Conservation (phyloP, 2,888 invertebrate species). For the Cantharis nigra region DNA sequence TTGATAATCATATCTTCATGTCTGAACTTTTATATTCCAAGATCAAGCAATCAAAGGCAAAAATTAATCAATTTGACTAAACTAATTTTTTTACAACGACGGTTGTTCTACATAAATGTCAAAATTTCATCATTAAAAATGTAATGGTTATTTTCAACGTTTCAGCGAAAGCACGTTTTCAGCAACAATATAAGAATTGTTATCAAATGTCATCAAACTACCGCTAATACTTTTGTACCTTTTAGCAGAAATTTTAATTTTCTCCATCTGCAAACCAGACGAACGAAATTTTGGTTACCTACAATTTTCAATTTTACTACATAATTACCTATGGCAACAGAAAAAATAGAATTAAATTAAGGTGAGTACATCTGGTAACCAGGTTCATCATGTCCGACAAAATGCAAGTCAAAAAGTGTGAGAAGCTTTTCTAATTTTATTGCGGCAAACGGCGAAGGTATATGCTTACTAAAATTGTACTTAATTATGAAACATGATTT, state of each 20-base stretch:
- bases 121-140: neutral
- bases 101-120: neutral
- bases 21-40: no score
- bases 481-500: neutral
- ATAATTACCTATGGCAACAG: neutral
- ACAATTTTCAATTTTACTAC: neutral
- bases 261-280: neutral
- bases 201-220: slow-evolving; percentile 9
- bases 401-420: neutral
- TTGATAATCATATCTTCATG: no score
- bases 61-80: no score
- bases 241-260: neutral
- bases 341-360: neutral
- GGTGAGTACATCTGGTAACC: neutral
- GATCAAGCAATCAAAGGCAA: no score
- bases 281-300: neutral
- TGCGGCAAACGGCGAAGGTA: neutral
- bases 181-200: slow-evolving; percentile 12
- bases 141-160: neutral
- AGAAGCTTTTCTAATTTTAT: neutral
- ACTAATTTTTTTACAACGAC: neutral
- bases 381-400: neutral
- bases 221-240: slow-evolving; percentile 9
- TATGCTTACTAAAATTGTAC: neutral
- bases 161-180: slow-evolving; percentile 12